Conservation (phyloP, 1,140 invertebrate species). For the Bombus polaris region DNA sequence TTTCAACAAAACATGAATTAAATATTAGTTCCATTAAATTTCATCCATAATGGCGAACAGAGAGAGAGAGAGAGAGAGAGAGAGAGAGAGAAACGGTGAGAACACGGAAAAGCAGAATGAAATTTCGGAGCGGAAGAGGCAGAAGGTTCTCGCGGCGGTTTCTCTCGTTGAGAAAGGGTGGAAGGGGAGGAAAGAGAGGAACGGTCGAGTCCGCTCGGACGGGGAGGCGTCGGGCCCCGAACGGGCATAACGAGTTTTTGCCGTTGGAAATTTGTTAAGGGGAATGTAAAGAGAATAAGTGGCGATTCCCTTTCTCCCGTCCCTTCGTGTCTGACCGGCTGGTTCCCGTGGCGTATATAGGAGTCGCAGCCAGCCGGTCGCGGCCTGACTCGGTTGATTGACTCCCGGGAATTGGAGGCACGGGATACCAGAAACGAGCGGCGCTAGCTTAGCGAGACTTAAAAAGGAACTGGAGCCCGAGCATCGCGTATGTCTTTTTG, state of each 20-base stretch:
- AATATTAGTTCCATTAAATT: too few species aligned
- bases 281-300: constrained; percentile 67
- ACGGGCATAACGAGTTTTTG: constrained; percentile 66
- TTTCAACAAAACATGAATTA: neutral
- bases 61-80: too few species aligned
- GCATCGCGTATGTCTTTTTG: constrained; percentile 53
- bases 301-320: constrained; percentile 46
- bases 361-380: constrained; percentile 45
- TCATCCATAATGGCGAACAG: too few species aligned
- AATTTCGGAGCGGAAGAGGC: constrained; percentile 19
- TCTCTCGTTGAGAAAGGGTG: neutral
- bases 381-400: constrained; percentile 54
- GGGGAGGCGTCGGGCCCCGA: constrained; percentile 52
- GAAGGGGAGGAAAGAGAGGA: neutral
- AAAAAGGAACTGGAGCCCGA: constrained; percentile 60
- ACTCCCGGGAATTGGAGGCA: constrained; percentile 56
- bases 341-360: constrained; percentile 40
- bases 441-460: constrained; percentile 66
- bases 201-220: neutral
- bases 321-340: constrained; percentile 31
- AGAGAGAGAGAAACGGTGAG: neutral
- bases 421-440: constrained; percentile 63
- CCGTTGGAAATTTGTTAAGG: constrained; percentile 68
- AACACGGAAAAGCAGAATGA: neutral
- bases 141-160: neutral